phyloP scores from a whole-genome alignment of 2,888 invertebrate genomes.

The Petrolisthes manimaculis region DNA sequence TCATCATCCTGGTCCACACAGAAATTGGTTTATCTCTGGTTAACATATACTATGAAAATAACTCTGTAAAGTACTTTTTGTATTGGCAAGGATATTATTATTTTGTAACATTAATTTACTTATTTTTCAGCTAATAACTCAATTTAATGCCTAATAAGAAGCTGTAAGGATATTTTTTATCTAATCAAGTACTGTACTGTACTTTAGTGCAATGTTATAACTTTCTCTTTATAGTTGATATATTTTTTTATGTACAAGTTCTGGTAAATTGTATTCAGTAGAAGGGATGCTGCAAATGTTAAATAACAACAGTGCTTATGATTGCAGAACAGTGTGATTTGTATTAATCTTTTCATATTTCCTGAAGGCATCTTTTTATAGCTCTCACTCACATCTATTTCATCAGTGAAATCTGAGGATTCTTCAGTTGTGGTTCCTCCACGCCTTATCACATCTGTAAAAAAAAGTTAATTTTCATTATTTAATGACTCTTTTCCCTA shows the following conservation, averaged over 20 bases:
- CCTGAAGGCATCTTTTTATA: neutral
- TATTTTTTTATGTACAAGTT: no score
- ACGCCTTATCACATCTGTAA: constrained; percentile 52
- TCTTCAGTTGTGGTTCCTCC: constrained; percentile 62
- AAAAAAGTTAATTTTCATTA: neutral
- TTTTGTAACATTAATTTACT: no score
- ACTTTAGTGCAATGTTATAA: no score
- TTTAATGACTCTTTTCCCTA: neutral
- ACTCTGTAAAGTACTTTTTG: neutral
- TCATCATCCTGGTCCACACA: constrained; percentile 72
- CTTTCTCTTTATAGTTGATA: no score
- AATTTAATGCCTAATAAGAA: no score
- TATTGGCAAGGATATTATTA: neutral
- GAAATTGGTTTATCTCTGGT: constrained; percentile 29
- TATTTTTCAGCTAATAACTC: no score
- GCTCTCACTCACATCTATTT: constrained; percentile 71
- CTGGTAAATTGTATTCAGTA: no score
- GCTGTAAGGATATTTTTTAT: no score
- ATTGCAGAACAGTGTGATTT: neutral
- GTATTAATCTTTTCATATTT: neutral
- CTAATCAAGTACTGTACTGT: no score
- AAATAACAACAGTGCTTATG: no score
- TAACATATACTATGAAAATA: no score
- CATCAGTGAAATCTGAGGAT: constrained; percentile 69
- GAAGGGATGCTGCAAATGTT: no score